Conservation (phyloP, 1,140 invertebrate species). For the Aplysia californica region DNA sequence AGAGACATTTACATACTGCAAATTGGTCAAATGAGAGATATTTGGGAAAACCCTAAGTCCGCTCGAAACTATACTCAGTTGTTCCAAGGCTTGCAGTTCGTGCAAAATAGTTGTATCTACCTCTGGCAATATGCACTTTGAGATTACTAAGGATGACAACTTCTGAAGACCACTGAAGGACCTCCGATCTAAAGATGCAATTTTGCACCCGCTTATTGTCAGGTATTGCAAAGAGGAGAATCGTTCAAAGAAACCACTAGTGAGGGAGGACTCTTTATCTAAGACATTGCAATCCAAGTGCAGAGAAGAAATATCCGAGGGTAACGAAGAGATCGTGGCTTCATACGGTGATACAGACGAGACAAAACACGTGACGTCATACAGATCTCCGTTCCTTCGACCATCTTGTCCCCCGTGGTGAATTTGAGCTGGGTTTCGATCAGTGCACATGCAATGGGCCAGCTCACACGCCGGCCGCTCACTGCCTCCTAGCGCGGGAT, state of each 20-base stretch:
- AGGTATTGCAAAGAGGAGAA: background rate
- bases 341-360: background rate
- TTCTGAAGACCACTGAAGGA: background rate
- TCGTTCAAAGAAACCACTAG: background rate
- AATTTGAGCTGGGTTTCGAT: no score
- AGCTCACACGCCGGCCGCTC: no score
- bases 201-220: background rate
- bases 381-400: background rate
- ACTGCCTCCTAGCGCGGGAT: no score
- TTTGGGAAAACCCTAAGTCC: background rate
- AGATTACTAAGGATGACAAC: background rate
- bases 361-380: conserved; percentile 1
- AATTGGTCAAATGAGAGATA: background rate
- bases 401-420: no score
- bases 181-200: background rate
- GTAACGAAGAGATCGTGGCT: background rate
- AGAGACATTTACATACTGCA: background rate
- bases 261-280: background rate
- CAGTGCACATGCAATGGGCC: no score
- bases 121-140: background rate
- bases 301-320: background rate
- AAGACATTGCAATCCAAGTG: background rate
- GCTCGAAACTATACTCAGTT: background rate
- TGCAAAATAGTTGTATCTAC: background rate
- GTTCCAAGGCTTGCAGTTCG: background rate